Evolutionary conservation across 2,888 invertebrate species (phyloP), one percentile per base, ranked within the genome.

Genomic region (Tetanocera ferruginea): DNA sequence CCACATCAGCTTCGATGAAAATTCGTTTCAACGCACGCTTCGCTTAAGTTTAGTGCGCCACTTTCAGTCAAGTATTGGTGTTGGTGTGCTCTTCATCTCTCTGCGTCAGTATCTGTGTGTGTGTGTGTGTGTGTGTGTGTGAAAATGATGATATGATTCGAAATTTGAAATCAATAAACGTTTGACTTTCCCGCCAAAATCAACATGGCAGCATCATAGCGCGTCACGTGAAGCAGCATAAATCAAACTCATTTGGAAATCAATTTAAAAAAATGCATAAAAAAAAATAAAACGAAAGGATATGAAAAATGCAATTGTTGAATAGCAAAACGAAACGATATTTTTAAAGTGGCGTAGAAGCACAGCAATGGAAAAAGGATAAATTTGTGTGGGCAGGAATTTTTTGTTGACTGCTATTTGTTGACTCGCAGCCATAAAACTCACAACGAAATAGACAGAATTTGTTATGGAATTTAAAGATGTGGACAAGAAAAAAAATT

Each of bases 81-180:
- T 28, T 51, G 23, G 17, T 19, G 25, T 43, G 60, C 5, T 34
- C 37, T 19, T 17, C n/a, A 62, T 11, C 34, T 9, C 17, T 37
- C 3, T 67, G 23, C 28, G 19, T 37, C 19, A 2, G 55, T 60
- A 31, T 49, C 23, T 9, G n/a, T 34, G 55, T 23, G 28, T 37
- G 43, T 3, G 28, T 62, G 25, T 3, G 28, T 37, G 43, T 3
- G 28, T 62, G 25, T 3, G 51, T 19, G 17, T 55, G 9, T 62
- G 62, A 19, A 73, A 37, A 23, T 60, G 72, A 60, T 57, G 60
- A 73, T 23, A 72, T 73, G 73, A 73, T 62, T 60, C 34, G 31
- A 73, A 73, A 73, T 34, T 62, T 60, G 14, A 60, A 73, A 73
- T 60, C 73, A 62, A 73, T 49, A 62, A 62, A 28, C 60, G 73